phyloP scores from a whole-genome alignment of 2,888 invertebrate genomes.

The Tortrix viridana region DNA sequence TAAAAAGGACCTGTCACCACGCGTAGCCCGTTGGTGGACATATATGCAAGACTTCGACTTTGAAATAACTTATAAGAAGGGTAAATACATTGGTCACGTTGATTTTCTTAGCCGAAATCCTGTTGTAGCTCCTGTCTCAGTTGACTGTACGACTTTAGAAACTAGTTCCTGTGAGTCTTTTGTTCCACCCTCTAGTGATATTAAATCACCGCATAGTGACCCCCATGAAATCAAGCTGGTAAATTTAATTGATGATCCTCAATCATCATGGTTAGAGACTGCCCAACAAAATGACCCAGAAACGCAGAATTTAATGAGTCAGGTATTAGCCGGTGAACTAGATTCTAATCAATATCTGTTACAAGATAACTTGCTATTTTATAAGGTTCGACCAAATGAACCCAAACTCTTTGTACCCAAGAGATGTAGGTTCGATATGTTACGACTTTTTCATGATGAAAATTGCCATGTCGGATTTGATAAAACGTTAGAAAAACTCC shows the following conservation, averaged over 20 bases:
- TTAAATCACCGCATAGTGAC: too few relatives aligned
- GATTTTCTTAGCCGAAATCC: conserved; percentile 46
- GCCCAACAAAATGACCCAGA: conserved; percentile 43
- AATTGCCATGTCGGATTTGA: conserved; percentile 40
- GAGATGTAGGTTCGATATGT: conserved; percentile 37
- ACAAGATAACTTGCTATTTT: conserved; percentile 39
- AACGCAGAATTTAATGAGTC: conserved; percentile 38
- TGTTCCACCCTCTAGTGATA: too few relatives aligned
- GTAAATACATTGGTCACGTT: conserved; percentile 42
- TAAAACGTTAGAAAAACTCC: conserved; percentile 38
- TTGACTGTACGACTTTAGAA: too few relatives aligned
- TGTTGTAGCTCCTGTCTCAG: conserved; percentile 9
- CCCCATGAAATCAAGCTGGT: not conserved
- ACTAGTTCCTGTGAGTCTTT: too few relatives aligned
- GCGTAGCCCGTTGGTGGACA: conserved; percentile 46
- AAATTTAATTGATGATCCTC: conserved; percentile 28
- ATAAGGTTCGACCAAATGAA: conserved; percentile 27
- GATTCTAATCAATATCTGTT: conserved; percentile 40
- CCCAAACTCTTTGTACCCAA: conserved; percentile 46
- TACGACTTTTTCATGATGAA: conserved; percentile 44
- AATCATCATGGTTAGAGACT: conserved; percentile 41
- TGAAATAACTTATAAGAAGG: conserved; percentile 43
- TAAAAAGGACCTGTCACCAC: too few relatives aligned
- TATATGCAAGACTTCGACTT: conserved; percentile 45
- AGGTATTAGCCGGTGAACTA: conserved; percentile 38